A percentile compares a stretch with the other conserved stretches of the same genome.
phyloP scores from a whole-genome alignment of 2,888 invertebrate genomes.

The Allolobophora icterica region DNA sequence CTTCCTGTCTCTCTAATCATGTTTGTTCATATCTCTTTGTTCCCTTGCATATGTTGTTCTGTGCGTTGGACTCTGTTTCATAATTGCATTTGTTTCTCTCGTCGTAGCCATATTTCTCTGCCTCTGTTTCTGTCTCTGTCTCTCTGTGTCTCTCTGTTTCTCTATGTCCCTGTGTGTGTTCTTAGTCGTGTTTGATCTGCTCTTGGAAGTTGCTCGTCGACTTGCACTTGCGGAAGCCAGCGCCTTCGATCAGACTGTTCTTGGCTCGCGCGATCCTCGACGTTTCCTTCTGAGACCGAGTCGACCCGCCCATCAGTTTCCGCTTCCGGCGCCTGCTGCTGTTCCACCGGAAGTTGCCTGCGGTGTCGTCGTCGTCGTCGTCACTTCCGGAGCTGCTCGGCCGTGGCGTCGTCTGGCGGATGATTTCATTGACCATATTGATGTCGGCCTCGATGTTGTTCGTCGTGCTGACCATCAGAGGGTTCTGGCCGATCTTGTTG shows the following conservation, averaged over 20 bases:
- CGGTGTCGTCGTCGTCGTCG: constrained; percentile 1
- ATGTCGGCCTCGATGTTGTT: constrained; percentile 35
- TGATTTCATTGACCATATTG: constrained; percentile 36
- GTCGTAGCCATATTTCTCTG: not conserved
- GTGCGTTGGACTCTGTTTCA: too few species aligned
- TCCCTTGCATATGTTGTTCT: too few species aligned
- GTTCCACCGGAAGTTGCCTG: not conserved
- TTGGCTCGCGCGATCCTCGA: not conserved
- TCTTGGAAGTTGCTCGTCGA: constrained; percentile 26
- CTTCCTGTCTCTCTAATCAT: not conserved
- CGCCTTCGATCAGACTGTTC: not conserved
- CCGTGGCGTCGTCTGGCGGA: constrained; percentile 28
- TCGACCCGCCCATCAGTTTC: constrained; percentile 12
- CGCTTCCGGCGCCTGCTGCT: constrained; percentile 4
- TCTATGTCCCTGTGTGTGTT: not conserved
- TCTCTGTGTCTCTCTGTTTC: too few species aligned
- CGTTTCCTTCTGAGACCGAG: not conserved
- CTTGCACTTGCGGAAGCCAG: not conserved
- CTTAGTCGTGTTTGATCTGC: not conserved
- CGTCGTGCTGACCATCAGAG: constrained; percentile 66
- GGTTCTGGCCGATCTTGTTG: constrained; percentile 98
- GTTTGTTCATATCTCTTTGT: not conserved
- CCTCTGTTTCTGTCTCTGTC: not conserved
- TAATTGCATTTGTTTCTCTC: not conserved
- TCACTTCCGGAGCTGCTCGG: constrained; percentile 23